These are phyloP conservation scores for Odocoileus hemionus DNA, from an alignment of 2,113 vertebrate genomes.

Conservation along the genomic window DNA sequence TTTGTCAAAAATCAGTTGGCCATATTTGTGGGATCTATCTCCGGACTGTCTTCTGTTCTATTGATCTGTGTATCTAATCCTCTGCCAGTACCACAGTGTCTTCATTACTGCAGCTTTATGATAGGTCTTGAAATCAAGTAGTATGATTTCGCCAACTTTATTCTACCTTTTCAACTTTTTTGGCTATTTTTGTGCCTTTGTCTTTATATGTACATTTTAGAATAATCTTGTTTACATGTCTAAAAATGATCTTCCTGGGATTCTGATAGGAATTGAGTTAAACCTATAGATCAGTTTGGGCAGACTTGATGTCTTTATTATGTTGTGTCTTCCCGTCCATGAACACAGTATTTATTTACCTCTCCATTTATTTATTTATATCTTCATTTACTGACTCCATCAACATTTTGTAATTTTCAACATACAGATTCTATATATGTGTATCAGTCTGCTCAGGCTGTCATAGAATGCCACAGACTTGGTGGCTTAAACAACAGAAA, in stretches of 20 bases:
- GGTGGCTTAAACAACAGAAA: not conserved
- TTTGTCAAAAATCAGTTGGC: not conserved
- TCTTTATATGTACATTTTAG: not conserved
- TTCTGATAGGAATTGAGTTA: constrained; percentile 1
- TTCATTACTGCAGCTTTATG: not conserved
- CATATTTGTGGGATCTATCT: not conserved
- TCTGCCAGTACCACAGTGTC: not conserved
- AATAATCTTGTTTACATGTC: not conserved
- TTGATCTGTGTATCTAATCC: not conserved
- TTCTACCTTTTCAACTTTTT: not conserved
- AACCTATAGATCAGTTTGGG: not conserved
- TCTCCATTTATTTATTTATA: not conserved
- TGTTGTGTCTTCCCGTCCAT: not conserved
- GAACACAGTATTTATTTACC: not conserved
- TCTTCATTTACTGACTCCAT: not conserved
- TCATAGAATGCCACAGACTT: not conserved
- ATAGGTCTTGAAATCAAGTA: not conserved
- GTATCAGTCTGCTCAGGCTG: not conserved
- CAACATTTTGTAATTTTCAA: not conserved
- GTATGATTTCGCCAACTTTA: not conserved
- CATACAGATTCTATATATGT: not conserved
- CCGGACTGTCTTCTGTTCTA: not conserved
- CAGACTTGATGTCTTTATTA: not conserved
- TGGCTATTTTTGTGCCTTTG: not conserved
- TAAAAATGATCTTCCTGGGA: not conserved